Base-by-base conservation (phyloP, 1,140 invertebrate genomes). In the Centruroides sculpturatus region DNA sequence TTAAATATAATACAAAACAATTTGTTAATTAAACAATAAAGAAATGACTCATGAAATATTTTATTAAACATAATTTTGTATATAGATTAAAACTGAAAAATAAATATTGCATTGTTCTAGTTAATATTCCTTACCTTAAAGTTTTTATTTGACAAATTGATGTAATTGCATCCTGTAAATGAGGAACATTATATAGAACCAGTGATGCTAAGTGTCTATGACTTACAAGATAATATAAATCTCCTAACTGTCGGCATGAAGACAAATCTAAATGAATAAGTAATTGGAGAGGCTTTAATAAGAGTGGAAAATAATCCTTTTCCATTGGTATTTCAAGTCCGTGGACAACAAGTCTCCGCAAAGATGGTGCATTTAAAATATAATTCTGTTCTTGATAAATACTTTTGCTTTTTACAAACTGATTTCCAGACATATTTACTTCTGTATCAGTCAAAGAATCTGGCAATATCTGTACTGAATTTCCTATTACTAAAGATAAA, bases 181-280 rank as follows among this genome's bases (percentile, higher is more conserved):
- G 67, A 53, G 68, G 66, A 36, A 89, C 85, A 78, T 87, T 85
- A 68, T 87, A 86, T 23, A 93, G 75, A 64, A 85, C 81, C 13
- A 92, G 73, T 0, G 83, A 86, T 35, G 78, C 75, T 56, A 94
- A 75, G 70, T 84, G 81, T 49, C 79, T 78, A 56, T 86, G 69
- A 64, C 77, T 74, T 12, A 77, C 73, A 41, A 83, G 69, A 50
- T 78, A 80, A 60, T 78, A 74, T 36, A 84, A 74, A 74, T 80
- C 71, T 50, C 77, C 77, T 34, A 81, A 71, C 59, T 80, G 75
- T 62, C 75, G 74, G 69, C 85, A 89, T 62, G 83, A 81, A 0
- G 87, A 88, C 52, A 94, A 73, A 72, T 93, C 89, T 50, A 94
- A 74, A 69, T 88, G 80, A 35, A 80, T 83, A 11, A 93, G 72